A percentile compares a stretch with the other conserved stretches of the same genome.
Evolutionary conservation across 2,113 vertebrate species (phyloP).

Genomic region (Mesembrinibis cayennensis): DNA sequence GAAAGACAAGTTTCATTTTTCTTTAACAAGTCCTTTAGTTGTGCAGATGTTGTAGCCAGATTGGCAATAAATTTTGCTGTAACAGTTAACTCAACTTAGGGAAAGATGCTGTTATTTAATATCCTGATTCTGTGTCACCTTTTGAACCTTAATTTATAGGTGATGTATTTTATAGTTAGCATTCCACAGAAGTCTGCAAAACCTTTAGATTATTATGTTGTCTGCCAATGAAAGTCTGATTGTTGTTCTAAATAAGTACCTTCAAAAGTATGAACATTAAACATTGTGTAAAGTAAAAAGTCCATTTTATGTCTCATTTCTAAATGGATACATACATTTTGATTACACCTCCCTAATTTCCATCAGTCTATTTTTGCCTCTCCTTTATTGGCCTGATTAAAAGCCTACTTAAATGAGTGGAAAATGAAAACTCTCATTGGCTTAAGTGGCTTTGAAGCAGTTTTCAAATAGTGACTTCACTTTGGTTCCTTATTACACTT

Average conservation of each 20-base stretch:
- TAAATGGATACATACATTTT: background rate
- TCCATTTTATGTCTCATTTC: background rate
- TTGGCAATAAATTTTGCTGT: constrained; percentile 63
- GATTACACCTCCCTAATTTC: background rate
- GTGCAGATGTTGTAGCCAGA: constrained; percentile 67
- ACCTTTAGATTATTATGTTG: background rate
- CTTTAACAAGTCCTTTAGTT: constrained; percentile 59
- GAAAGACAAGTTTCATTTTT: constrained; percentile 67
- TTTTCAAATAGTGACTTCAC: background rate
- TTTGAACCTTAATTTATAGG: constrained; percentile 46
- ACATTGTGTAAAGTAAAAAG: background rate
- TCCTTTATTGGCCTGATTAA: constrained; percentile 9
- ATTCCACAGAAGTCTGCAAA: background rate
- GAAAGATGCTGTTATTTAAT: constrained; percentile 44
- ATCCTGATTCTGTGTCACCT: constrained; percentile 21
- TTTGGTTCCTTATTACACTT: background rate
- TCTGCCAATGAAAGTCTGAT: background rate
- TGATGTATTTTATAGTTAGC: background rate
- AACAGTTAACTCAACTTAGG: constrained; percentile 32
- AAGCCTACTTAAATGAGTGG: background rate
- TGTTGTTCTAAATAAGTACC: background rate
- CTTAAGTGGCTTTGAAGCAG: constrained; percentile 4
- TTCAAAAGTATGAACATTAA: background rate
- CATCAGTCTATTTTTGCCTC: background rate
- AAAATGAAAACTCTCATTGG: constrained; percentile 1